These are phyloP conservation scores for Kradibia gibbosae DNA, from an alignment of 1,140 invertebrate species.

Conservation along the genomic window DNA sequence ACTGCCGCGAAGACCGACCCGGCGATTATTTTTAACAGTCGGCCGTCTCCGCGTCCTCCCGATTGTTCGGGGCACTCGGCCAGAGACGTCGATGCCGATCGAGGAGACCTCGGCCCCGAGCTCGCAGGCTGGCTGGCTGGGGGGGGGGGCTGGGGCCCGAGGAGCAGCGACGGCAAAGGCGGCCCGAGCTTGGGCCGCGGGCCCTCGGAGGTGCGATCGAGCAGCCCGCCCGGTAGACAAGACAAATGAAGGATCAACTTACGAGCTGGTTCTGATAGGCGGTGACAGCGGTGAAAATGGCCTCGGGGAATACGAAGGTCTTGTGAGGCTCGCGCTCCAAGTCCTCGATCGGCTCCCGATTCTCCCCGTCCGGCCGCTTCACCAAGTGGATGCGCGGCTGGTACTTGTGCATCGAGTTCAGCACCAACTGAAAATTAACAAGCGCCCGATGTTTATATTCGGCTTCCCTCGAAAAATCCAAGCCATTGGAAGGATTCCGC, in stretches of 20 bases:
- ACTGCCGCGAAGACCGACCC: not conserved
- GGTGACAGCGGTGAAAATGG: constrained; percentile 97
- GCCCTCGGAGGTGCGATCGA: no score
- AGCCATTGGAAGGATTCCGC: no score
- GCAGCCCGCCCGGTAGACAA: no score
- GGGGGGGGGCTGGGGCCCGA: no score
- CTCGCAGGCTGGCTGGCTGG: no score
- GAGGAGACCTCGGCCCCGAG: not conserved
- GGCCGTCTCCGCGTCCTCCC: not conserved
- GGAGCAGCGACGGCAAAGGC: no score
- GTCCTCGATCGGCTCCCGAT: constrained; percentile 80
- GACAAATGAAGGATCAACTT: constrained; percentile 65
- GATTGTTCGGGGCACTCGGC: not conserved
- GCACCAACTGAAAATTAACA: constrained; percentile 84
- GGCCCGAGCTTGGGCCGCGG: no score
- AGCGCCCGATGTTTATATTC: not conserved
- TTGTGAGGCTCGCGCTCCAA: constrained; percentile 92
- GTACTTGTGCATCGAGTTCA: constrained; percentile 99
- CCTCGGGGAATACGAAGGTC: constrained; percentile 96
- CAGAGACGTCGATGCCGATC: not conserved
- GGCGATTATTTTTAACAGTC: constrained; percentile 45
- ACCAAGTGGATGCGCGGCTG: constrained; percentile 96
- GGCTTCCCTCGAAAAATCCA: no score
- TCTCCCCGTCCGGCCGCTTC: constrained; percentile 77
- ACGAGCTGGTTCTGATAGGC: constrained; percentile 89